phyloP scores from a whole-genome alignment of 2,888 invertebrate species.

The Galerucella calmariensis region DNA sequence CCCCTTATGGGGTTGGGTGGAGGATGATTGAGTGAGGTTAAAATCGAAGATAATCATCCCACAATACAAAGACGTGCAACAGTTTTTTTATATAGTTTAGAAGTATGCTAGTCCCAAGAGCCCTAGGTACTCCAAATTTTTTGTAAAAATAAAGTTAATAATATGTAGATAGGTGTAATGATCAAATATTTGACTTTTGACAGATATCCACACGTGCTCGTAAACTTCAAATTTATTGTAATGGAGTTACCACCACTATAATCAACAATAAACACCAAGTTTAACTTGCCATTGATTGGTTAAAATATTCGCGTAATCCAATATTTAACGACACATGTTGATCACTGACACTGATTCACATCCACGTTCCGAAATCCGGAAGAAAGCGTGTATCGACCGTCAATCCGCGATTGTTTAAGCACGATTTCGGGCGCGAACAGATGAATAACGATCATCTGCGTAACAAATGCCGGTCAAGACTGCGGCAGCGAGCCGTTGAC shows the following conservation, averaged over 20 bases:
- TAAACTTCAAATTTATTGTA: neutral
- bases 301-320: slow-evolving; percentile 10
- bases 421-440: slow-evolving; percentile 51
- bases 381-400: slow-evolving; percentile 24
- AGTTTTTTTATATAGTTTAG: too few species aligned
- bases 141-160: too few species aligned
- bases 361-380: slow-evolving; percentile 8
- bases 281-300: neutral
- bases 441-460: slow-evolving; percentile 53
- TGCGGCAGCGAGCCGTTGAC: slow-evolving; percentile 55
- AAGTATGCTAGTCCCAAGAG: too few species aligned
- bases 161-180: neutral
- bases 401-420: slow-evolving; percentile 51
- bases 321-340: neutral
- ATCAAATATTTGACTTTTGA: slow-evolving; percentile 1
- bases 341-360: slow-evolving; percentile 21
- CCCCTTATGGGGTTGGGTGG: too few species aligned
- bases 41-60: too few species aligned
- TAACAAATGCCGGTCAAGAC: slow-evolving; percentile 58
- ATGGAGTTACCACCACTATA: neutral
- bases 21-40: too few species aligned
- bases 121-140: too few species aligned
- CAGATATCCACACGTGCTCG: neutral
- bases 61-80: too few species aligned
- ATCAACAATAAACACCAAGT: neutral